Evolutionary conservation across 2,888 invertebrate genomes (phyloP), one percentile per base, ranked within the genome.

Genomic region (Lutraria lutraria): DNA sequence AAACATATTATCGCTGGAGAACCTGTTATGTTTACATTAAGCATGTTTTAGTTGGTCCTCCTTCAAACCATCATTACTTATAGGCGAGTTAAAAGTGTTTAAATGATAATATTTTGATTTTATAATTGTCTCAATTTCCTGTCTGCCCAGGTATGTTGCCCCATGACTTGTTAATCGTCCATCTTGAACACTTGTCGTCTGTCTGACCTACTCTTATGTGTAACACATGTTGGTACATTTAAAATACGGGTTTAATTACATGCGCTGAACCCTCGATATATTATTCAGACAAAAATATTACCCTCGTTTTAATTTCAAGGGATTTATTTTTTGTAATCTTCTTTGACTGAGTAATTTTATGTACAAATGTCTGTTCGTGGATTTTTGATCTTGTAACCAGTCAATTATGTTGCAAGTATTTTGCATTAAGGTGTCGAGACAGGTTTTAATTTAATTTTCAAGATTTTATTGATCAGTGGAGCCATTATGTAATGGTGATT

Each of bases 51-150:
- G 21, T 25, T 68, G 25, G 63, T 8, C 63, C n/a, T 68, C n/a
- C 63, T 68, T 68, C 25, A 68, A 68, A 68, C 25, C 25, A 13
- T 25, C 12, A 25, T 25, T 68, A 68, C 63, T 25, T 68, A 68
- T 25, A 25, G 63, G 63, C 25, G n/a, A 68, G 63, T 68, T 68
- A n/a, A 68, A 68, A 68, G 63, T 68, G 63, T 68, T 68, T 68
- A 68, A 68, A 68, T 25, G 25, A 68, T 68, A 68, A 68, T 68
- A 68, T 68, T 68, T 68, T 25, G 63, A 68, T 68, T 68, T 68
- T 68, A 68, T 68, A 68, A 68, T 68, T n/a, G 63, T 68, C 63
- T 68, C 63, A 68, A 68, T 68, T 68, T 68, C 63, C 63, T 68
- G 63, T 68, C 63, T 15, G n/a, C 25, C 25, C 25, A 68, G 63